Evolutionary conservation across 2,888 invertebrate species (phyloP), one percentile per base, ranked within the genome.

Genomic region (Unio pictorum): DNA sequence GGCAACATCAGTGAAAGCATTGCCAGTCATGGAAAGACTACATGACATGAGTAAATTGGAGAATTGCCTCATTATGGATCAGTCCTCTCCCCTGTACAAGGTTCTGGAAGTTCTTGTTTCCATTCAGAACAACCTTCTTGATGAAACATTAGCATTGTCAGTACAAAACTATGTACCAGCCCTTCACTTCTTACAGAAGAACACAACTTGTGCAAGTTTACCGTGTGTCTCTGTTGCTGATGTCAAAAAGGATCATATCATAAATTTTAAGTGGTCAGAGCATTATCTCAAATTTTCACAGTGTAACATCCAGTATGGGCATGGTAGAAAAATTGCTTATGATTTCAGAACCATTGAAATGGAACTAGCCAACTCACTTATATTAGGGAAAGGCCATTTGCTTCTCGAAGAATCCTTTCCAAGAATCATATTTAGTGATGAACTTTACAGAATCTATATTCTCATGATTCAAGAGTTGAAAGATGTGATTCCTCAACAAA

Each of bases 301-400:
- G 56, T 63, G 76, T 67, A 68, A 73, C 18, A 67, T 76, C 3
- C 23, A 18, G 2, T 72, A 74, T 61, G 78, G 76, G 15, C 30
- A 67, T 34, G 79, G 81, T 17, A 63, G 69, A 34, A 57, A 66
- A 20, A 67, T 75, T 8, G 11, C 30, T 3, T 81, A 76, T 64
- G 79, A 81, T 58, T 74, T 76, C 15, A 56, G 71, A 4, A 72
- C 71, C 60, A 78, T 81, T 55, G 79, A 81, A 71, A 73, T 68
- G 57, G 67, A 71, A 23, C n/a, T 78, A 1, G 72, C 67, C 23
- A 45, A 69, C 54, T 62, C 67, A 8, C 20, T 81, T 18, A 30
- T 78, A 1, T 34, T 60, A 15, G 68, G 74, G 15, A 81, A 76
- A 58, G 54, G 61, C 8, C 68, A 71, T 58, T 68, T 81, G 7